Percentiles rank a stretch among this genome's conserved stretches.
phyloP scores from a whole-genome alignment of 1,140 invertebrate genomes.

The Neodiprion pinetum region DNA sequence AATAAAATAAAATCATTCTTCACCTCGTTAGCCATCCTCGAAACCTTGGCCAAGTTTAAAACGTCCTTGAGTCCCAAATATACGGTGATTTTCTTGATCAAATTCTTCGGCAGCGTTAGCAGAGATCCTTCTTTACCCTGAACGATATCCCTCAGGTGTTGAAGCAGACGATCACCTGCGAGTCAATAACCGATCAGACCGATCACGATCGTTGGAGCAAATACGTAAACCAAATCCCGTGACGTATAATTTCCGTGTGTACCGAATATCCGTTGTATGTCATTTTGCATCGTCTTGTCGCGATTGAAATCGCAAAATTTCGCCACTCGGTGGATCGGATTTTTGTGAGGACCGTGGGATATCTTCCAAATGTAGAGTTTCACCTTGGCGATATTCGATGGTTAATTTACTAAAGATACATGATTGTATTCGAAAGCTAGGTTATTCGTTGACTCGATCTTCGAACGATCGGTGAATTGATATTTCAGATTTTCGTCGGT shows the following conservation, averaged over 20 bases:
- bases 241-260: slow-evolving; percentile 14
- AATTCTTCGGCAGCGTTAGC: slow-evolving; percentile 37
- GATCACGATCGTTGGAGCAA: neutral
- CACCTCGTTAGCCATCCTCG: slow-evolving; percentile 52
- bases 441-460: neutral
- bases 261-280: slow-evolving; percentile 53
- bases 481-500: slow-evolving; percentile 7
- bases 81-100: slow-evolving; percentile 40
- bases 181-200: neutral
- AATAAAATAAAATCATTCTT: slow-evolving; percentile 10
- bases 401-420: neutral
- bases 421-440: neutral
- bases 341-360: slow-evolving; percentile 54
- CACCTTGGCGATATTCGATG: slow-evolving; percentile 39
- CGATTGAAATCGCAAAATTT: slow-evolving; percentile 44
- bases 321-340: slow-evolving; percentile 37
- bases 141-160: slow-evolving; percentile 35
- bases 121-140: slow-evolving; percentile 28
- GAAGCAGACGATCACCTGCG: slow-evolving; percentile 36
- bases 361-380: slow-evolving; percentile 58
- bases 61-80: slow-evolving; percentile 49
- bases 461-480: slow-evolving; percentile 9
- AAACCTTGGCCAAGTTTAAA: slow-evolving; percentile 44
- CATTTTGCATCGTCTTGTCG: slow-evolving; percentile 46
- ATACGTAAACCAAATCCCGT: slow-evolving; percentile 8